A percentile compares a stretch with the other conserved stretches of the same genome.
Conservation (phyloP, 1,140 invertebrate genomes). For the Cephus cinctus region DNA sequence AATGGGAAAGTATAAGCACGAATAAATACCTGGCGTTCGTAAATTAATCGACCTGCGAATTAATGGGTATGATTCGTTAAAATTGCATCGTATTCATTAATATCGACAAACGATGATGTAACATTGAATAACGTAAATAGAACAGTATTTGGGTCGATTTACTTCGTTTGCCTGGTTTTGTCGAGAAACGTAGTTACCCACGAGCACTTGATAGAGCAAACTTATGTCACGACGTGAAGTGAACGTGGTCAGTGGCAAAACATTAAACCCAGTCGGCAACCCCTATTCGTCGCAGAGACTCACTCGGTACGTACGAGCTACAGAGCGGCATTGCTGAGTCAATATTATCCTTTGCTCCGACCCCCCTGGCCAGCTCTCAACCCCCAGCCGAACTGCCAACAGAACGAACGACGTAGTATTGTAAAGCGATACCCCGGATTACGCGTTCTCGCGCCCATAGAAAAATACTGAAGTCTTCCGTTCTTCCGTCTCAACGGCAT, state of each 20-base stretch:
- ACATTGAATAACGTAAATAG: too few species aligned
- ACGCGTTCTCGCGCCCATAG: conserved; percentile 31
- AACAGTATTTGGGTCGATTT: too few species aligned
- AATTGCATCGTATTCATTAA: too few species aligned
- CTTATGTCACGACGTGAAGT: neutral
- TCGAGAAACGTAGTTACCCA: neutral
- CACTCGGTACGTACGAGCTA: neutral
- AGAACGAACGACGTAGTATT: conserved; percentile 23
- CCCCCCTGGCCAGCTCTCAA: conserved; percentile 6
- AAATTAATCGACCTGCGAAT: too few species aligned
- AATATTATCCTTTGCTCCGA: conserved; percentile 41
- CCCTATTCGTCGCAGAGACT: conserved; percentile 8
- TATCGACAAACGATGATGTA: too few species aligned
- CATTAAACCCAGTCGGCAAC: conserved; percentile 18
- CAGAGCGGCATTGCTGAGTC: conserved; percentile 31
- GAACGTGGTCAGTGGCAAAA: conserved; percentile 26
- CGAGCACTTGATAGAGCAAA: neutral
- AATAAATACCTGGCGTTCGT: too few species aligned
- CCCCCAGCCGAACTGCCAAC: conserved; percentile 22
- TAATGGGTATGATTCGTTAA: too few species aligned
- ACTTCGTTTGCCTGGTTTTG: too few species aligned
- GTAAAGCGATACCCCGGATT: conserved; percentile 41
- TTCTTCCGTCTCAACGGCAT: too few species aligned
- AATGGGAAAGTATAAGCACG: too few species aligned
- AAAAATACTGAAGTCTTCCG: conserved; percentile 25